Evolutionary conservation across 2,113 vertebrate genomes (phyloP), one percentile per base, ranked within the genome.

Genomic region (Psittacus erithacus): DNA sequence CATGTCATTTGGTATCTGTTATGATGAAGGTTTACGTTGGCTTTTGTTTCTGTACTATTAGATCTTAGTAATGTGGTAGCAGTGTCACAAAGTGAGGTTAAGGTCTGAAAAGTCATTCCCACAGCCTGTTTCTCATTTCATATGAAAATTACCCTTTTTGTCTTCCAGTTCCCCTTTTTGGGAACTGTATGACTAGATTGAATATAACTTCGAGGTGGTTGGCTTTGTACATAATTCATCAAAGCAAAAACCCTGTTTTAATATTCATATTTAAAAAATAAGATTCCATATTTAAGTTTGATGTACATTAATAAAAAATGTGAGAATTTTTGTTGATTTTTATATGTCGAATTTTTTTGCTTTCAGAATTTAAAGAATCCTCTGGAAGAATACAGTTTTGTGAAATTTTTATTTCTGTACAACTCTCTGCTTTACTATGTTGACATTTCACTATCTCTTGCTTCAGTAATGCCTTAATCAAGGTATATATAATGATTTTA

Each of bases 1-100:
- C 1, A 1, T 1, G 5, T 2, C 8, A 1, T 11, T 39, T 50
- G 20, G 27, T 50, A 71, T 52, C 31, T 8, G 0, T 38, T 28
- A 4, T 31, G 29, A 3, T 0, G 24, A 60, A 79, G 38, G 7
- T 14, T 46, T n/a, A 33, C 12, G 5, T 3, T 33, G 33, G 6
- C 33, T 79, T 68, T 47, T 6, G 3, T 41, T 69, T 55, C 52
- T 38, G 2, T 33, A 2, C 12, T 60, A 3, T 11, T 25, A 33
- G 4, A 7, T 76, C 64, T 52, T 39, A 57, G 22, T 16, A 29
- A 38, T 1, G 1, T 39, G 20, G 9, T 8, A 12, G 13, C 2
- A 4, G 13, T 60, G 47, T n/a, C 81, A 89, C 73, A 44, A 60
- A 65, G 38, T 17, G 46, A 55, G 25, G 22, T 69, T 68, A 65